Percentiles rank a stretch among this genome's conserved stretches.
These are phyloP conservation scores for Crematogaster levior DNA, from an alignment of 2,888 invertebrate species.

Conservation along the genomic window DNA sequence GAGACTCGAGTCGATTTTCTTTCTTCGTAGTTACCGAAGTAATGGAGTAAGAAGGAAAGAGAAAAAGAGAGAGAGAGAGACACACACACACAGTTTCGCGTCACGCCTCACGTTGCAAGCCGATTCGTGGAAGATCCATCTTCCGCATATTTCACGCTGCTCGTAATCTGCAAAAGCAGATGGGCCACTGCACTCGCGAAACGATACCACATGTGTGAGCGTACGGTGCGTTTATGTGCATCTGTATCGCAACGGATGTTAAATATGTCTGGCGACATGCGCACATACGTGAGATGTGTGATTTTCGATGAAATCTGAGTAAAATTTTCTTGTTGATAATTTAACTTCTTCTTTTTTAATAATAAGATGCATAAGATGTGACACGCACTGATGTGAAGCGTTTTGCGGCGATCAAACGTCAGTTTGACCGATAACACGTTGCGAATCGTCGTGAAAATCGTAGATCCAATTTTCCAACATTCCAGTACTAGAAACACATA, in stretches of 20 bases:
- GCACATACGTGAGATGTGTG: neutral
- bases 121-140: slow-evolving; percentile 36
- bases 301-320: neutral
- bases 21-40: slow-evolving; percentile 4
- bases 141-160: slow-evolving; percentile 5
- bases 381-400: neutral
- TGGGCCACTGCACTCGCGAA: neutral
- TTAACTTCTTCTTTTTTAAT: neutral
- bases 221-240: neutral
- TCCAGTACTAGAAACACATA: neutral
- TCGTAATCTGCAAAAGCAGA: slow-evolving; percentile 26
- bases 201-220: slow-evolving; percentile 22
- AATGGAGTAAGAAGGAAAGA: neutral
- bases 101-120: slow-evolving; percentile 17
- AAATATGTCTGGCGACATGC: neutral
- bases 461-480: neutral
- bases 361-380: neutral
- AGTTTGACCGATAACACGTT: neutral
- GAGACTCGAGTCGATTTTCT: slow-evolving; percentile 47
- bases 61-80: neutral
- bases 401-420: neutral
- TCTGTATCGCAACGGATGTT: slow-evolving; percentile 1
- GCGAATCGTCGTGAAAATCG: neutral
- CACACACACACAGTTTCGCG: neutral
- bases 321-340: neutral